Evolutionary conservation across 2,797 vertebrate species (phyloP), one percentile per base, ranked within the genome.

Genomic region (Artibeus lituratus): DNA sequence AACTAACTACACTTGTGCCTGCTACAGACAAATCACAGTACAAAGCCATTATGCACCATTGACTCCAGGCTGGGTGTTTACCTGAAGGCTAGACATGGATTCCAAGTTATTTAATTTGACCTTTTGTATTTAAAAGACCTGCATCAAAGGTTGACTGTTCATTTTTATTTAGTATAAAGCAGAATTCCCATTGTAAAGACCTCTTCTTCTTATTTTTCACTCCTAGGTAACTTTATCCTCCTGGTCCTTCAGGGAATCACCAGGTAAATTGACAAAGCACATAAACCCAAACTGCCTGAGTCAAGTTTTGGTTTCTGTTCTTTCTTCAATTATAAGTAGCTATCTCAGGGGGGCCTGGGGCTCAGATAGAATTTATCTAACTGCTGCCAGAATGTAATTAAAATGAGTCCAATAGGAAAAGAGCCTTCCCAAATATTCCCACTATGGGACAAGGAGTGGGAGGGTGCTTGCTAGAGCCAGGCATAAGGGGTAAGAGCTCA

Each of bases 281-380:
- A 89, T 94, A 95, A 97, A 92, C 92, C 82, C 65, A 95, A 96
- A 95, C 85, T 94, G 78, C 86, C 81, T 78, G 80, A 96, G 92
- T 96, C 73, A 72, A 94, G 94, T 96, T 95, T 96, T 80, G 82
- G 90, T 96, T 96, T 96, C 94, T 94, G 93, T 92, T 96, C 93
- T 94, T 97, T 97, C 95, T 94, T 97, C 94, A 95, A 85, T 97
- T 97, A 94, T 94, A 96, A 97, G 87, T 92, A 94, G 87, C 57
- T 42, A 80, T 96, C 96, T 95, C 94, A 84, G 49, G 94, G 87
- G 90, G 81, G 7, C 32, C 87, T 59, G 42, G 74, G 88, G 95
- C 92, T 97, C 97, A 74, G 95, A 97, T 81, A 98, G 95, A 96
- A 96, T 97, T 94, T 97, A 96, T 98, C 96, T 94, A 97, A 96